Conservation (phyloP, 1,140 invertebrate genomes). For the Ostrea edulis region DNA sequence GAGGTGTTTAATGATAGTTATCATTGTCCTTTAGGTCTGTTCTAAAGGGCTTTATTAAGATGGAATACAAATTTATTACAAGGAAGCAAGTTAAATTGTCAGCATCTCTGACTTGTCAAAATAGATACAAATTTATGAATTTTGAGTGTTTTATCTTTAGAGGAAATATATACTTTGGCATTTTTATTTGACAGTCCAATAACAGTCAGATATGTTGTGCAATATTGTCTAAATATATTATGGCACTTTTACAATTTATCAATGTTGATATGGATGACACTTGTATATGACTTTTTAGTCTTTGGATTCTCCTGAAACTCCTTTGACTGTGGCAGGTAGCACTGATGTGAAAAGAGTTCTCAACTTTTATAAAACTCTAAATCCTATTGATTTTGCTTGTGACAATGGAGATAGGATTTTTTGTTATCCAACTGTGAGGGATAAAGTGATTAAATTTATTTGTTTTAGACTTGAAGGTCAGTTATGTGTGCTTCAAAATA, state of each 20-base stretch:
- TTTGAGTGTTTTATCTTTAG: neutral
- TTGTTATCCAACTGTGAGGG: neutral
- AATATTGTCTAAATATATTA: neutral
- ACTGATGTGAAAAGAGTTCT: neutral
- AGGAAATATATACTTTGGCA: neutral
- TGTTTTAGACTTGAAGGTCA: neutral
- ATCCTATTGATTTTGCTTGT: conserved; percentile 24
- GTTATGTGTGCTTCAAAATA: neutral
- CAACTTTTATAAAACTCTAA: neutral
- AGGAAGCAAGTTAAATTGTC: neutral
- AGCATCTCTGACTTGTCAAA: neutral
- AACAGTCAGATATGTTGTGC: neutral
- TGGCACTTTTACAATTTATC: neutral
- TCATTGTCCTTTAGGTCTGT: neutral
- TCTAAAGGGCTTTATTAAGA: neutral
- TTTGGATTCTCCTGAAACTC: neutral
- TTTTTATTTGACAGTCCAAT: neutral
- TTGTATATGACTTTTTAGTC: neutral
- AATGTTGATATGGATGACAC: neutral
- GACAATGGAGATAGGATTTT: neutral
- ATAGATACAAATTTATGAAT: neutral
- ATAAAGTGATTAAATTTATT: conserved; percentile 15
- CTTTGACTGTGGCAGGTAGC: neutral
- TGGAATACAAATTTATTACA: neutral
- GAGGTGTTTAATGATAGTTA: neutral